Conservation (phyloP, 2,113 vertebrate species). For the Cyanocitta stelleri region DNA sequence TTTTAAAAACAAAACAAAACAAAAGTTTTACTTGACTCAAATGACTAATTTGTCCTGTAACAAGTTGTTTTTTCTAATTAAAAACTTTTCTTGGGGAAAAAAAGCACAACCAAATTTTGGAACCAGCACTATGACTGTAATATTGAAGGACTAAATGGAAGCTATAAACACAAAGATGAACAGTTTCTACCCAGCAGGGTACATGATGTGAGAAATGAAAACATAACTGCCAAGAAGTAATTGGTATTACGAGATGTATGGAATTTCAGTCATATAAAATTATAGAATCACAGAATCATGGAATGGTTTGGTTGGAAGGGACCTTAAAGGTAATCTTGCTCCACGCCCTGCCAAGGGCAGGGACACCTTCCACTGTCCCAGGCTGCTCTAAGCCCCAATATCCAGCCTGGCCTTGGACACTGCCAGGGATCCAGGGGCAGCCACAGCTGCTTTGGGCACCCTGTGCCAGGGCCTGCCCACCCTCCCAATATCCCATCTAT, state of each 20-base stretch:
- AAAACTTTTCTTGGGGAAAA: not conserved
- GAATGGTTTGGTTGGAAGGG: not conserved
- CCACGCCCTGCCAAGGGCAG: not conserved
- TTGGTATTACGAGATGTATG: not conserved
- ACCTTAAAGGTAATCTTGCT: accelerated
- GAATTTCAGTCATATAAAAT: not conserved
- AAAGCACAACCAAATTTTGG: not conserved
- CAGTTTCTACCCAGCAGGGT: not conserved
- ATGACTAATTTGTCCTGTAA: not conserved
- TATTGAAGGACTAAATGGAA: not conserved
- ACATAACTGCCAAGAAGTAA: not conserved
- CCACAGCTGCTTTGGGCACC: not conserved
- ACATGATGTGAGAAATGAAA: not conserved
- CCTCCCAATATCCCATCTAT: accelerated
- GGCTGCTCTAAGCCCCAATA: not conserved
- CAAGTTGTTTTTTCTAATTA: not conserved
- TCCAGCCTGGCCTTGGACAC: not conserved
- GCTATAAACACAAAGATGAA: not conserved
- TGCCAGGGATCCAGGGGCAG: not conserved
- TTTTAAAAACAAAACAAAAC: not conserved
- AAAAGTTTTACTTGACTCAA: not conserved
- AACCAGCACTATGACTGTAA: not conserved
- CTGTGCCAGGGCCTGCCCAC: not conserved
- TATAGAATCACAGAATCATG: not conserved
- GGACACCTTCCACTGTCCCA: not conserved